Evolutionary conservation across 2,888 invertebrate genomes (phyloP).

Genomic region (Alviniconcha strummeri): DNA sequence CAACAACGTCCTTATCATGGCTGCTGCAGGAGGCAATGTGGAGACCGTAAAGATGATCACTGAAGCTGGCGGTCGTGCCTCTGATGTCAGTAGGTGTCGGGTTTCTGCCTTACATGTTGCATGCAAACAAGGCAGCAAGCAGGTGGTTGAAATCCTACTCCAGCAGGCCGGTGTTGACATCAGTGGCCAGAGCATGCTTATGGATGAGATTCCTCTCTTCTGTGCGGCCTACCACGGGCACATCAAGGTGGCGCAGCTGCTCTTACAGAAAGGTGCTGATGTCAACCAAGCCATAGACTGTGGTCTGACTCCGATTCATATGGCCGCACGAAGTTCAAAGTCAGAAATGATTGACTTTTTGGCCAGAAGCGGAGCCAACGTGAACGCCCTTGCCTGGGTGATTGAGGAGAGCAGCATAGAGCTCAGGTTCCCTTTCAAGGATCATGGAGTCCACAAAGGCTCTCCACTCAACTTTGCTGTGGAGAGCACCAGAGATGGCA

Average conservation of each 20-base stretch:
- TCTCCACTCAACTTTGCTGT: too few species aligned
- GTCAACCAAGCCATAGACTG: not conserved
- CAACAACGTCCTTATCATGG: not conserved
- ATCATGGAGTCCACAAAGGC: too few species aligned
- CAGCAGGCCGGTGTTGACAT: not conserved
- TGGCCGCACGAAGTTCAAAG: too few species aligned
- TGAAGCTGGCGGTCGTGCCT: not conserved
- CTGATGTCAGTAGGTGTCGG: not conserved
- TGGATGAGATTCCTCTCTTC: conserved; percentile 6
- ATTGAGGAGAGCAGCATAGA: too few species aligned
- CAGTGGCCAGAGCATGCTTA: not conserved
- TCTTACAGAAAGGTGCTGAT: not conserved
- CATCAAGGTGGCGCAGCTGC: not conserved
- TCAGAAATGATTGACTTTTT: too few species aligned
- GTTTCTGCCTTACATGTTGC: not conserved
- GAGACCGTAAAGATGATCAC: not conserved
- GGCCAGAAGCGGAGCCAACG: too few species aligned
- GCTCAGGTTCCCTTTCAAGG: too few species aligned
- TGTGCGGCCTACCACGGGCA: not conserved
- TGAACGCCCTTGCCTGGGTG: too few species aligned
- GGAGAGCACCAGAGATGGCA: too few species aligned
- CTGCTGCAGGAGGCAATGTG: not conserved
- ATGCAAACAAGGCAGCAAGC: not conserved
- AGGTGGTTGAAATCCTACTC: not conserved
- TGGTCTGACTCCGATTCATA: not conserved